phyloP scores from a whole-genome alignment of 2,888 invertebrate genomes.

The Pammene fasciana region DNA sequence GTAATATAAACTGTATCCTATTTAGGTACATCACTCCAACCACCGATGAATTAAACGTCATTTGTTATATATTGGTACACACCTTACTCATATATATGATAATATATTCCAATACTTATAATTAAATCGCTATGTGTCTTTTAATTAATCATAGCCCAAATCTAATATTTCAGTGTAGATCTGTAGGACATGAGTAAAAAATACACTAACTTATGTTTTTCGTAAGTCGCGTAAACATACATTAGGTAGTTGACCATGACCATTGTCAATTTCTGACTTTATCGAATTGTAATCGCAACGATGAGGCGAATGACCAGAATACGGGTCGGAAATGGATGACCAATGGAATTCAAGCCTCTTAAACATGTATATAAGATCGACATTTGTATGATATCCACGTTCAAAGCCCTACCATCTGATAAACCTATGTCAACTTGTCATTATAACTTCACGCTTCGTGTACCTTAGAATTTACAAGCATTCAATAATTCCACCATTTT shows the following conservation, averaged over 20 bases:
- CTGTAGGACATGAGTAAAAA: no score
- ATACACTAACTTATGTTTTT: no score
- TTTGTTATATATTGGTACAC: no score
- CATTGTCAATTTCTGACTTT: conserved; percentile 28
- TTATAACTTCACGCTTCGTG: conserved; percentile 41
- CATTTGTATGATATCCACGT: neutral
- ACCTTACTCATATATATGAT: no score
- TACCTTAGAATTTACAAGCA: conserved; percentile 37
- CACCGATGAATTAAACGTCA: no score
- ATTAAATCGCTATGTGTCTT: no score
- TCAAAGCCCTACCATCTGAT: conserved; percentile 27
- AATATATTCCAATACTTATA: no score
- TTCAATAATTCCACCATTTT: conserved; percentile 10
- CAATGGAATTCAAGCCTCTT: conserved; percentile 3
- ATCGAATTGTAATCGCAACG: conserved; percentile 30
- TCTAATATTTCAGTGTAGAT: no score
- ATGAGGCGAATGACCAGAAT: conserved; percentile 32
- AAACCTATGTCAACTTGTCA: conserved; percentile 42
- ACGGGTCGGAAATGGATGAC: neutral
- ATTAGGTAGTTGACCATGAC: conserved; percentile 9
- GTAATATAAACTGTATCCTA: no score
- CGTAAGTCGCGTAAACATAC: neutral
- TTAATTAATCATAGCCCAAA: no score
- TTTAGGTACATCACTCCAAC: neutral
- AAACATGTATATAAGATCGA: neutral